Conservation (phyloP, 2,113 vertebrate species). For the Pteruthius melanotis region DNA sequence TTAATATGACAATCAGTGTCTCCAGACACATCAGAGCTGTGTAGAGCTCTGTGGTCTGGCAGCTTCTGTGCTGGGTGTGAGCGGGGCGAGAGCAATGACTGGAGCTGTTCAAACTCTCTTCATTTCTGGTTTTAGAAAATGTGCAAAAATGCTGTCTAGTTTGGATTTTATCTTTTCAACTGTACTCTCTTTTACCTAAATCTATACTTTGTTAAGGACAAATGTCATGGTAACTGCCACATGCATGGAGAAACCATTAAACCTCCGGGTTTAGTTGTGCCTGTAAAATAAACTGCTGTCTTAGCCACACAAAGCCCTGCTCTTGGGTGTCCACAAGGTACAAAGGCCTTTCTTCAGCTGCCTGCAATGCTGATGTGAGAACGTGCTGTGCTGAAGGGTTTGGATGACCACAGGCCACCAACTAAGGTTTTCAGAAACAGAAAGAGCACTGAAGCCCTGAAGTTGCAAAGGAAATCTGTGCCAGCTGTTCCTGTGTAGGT, state of each 20-base stretch:
- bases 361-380: background rate
- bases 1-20: background rate
- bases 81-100: background rate
- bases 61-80: background rate
- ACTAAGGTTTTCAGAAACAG: background rate
- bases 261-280: background rate
- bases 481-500: background rate
- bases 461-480: background rate
- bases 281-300: background rate
- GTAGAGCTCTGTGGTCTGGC: background rate
- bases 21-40: background rate
- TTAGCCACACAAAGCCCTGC: background rate
- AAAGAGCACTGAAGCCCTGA: background rate
- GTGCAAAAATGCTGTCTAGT: background rate
- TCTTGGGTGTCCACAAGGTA: background rate
- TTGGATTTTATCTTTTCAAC: background rate
- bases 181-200: background rate
- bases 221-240: background rate
- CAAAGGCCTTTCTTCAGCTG: background rate
- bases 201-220: background rate
- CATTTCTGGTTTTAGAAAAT: background rate
- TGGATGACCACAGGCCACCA: background rate
- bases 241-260: background rate
- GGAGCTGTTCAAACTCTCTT: background rate
- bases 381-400: background rate